phyloP scores from a whole-genome alignment of 2,113 vertebrate genomes.

The Nematolebias whitei region DNA sequence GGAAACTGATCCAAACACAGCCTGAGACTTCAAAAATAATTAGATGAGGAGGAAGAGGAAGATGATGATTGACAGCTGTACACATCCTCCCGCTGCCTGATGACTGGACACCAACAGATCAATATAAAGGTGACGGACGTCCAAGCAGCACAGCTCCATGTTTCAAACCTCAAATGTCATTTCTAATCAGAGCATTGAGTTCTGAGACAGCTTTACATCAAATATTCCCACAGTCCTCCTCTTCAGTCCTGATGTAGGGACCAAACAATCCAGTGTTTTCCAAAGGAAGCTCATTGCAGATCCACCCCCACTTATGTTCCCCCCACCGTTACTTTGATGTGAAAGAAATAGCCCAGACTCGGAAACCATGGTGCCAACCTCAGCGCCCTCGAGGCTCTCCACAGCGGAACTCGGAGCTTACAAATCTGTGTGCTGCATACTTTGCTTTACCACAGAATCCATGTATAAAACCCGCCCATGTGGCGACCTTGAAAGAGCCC shows the following conservation, averaged over 20 bases:
- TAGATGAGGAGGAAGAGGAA: conserved; percentile 6
- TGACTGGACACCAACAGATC: conserved; percentile 20
- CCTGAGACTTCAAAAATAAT: conserved; percentile 24
- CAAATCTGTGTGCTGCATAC: conserved; percentile 35
- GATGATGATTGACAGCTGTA: conserved; percentile 29
- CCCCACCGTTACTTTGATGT: conserved; percentile 63
- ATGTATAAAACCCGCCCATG: conserved; percentile 33
- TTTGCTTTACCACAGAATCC: conserved; percentile 43
- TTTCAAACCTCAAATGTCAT: neutral
- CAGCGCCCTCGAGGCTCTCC: conserved; percentile 21
- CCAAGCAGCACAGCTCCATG: conserved; percentile 7
- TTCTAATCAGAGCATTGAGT: neutral
- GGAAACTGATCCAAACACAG: conserved; percentile 53
- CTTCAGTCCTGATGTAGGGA: conserved; percentile 37
- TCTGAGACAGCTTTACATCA: neutral
- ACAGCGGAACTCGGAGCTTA: conserved; percentile 30
- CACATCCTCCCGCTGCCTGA: conserved; percentile 58
- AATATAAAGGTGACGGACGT: conserved; percentile 30
- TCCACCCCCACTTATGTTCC: conserved; percentile 25
- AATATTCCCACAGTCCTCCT: conserved; percentile 10
- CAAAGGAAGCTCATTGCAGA: conserved; percentile 62
- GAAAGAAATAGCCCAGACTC: conserved; percentile 58
- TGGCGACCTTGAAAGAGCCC: conserved; percentile 56
- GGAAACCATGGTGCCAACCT: conserved; percentile 48
- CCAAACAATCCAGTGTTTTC: conserved; percentile 74